phyloP scores from a whole-genome alignment of 1,140 invertebrate species.

The Limonius californicus region DNA sequence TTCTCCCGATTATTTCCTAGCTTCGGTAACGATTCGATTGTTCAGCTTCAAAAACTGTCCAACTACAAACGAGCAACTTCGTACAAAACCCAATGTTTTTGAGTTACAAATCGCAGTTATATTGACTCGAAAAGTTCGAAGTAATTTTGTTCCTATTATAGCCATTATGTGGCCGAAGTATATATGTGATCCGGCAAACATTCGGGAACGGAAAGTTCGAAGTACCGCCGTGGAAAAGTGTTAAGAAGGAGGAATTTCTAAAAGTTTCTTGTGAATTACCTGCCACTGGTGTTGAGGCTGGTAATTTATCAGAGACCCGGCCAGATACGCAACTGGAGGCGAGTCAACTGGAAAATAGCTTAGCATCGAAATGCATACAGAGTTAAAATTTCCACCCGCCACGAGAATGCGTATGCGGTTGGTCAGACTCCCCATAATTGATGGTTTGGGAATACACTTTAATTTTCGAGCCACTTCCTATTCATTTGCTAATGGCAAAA shows the following conservation, averaged over 20 bases:
- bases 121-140: conserved; percentile 19
- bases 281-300: conserved; percentile 37
- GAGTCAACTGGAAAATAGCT: conserved; percentile 41
- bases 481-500: too few species aligned
- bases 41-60: not conserved
- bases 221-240: conserved; percentile 22
- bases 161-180: conserved; percentile 24
- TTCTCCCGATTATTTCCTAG: too few species aligned
- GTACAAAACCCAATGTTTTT: not conserved
- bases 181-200: conserved; percentile 17
- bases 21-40: too few species aligned
- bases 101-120: not conserved
- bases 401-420: too few species aligned
- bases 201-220: conserved; percentile 16
- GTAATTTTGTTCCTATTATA: conserved; percentile 25
- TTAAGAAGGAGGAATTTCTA: conserved; percentile 33
- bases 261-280: conserved; percentile 37
- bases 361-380: conserved; percentile 24
- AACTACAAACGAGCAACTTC: not conserved
- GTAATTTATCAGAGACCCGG: conserved; percentile 40
- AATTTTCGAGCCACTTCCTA: too few species aligned
- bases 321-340: conserved; percentile 24
- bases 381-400: not conserved
- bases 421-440: too few species aligned
- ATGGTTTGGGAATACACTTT: too few species aligned